phyloP scores from a whole-genome alignment of 2,113 vertebrate species.

The Ochotona curzoniae region DNA sequence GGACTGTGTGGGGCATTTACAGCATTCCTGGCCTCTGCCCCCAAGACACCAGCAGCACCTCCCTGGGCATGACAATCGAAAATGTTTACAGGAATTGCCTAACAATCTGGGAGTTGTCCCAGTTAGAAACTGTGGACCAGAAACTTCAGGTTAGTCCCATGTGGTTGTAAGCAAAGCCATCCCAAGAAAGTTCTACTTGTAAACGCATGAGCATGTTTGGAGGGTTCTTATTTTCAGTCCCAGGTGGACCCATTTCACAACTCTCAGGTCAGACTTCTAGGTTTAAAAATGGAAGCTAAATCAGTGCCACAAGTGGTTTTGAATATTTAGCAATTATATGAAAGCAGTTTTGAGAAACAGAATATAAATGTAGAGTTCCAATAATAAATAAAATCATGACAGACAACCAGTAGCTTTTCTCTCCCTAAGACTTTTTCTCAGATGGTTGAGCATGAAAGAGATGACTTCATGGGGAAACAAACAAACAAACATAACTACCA shows the following conservation, averaged over 20 bases:
- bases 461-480: background rate
- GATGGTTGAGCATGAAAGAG: background rate
- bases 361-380: background rate
- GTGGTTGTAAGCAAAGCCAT: background rate
- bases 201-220: slow-evolving; percentile 13
- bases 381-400: background rate
- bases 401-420: background rate
- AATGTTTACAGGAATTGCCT: slow-evolving; percentile 11
- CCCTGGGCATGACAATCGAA: background rate
- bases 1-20: no score
- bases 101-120: background rate
- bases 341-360: background rate
- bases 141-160: background rate
- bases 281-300: slow-evolving; percentile 16
- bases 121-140: background rate
- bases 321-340: background rate
- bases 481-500: background rate
- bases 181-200: background rate
- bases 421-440: background rate
- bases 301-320: background rate
- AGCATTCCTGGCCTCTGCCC: background rate
- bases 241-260: background rate
- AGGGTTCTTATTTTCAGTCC: slow-evolving; percentile 7
- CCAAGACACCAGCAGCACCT: background rate
- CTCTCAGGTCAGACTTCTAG: background rate